Base-by-base conservation (phyloP, 2,113 vertebrate species). In the Colius striatus region DNA sequence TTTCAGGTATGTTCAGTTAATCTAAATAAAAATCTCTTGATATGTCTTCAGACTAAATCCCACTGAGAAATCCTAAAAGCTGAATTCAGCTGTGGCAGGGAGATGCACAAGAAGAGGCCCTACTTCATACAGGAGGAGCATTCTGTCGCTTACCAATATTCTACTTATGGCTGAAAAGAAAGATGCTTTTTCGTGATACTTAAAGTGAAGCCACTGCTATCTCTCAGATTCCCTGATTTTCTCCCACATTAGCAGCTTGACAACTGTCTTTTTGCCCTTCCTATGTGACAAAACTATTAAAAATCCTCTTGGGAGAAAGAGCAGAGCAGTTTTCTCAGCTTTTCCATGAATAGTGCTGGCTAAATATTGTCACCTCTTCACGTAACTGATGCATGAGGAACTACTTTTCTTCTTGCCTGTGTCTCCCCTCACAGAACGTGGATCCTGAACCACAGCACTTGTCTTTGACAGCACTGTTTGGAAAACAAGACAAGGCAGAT, bases 391-490 rank as follows among this genome's bases (percentile, higher is more conserved):
- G 45, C 29, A 3, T 2, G 25, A 45, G 29, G 41, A 84, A 2
- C 57, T 16, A 1, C 2, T 71, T 95, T 27, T 87, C 67, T 20
- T 68, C 26, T 94, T 66, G 43, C 75, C 60, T 58, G 84, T 91
- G 55, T 96, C n/a, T 96, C n/a, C 75, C 77, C 45, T 82, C 57
- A 3, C 97, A 99, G 99, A 98, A 96, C 13, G 66, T 34, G 60
- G 98, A 99, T 14, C 58, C 92, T 17, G 98, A 98, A 63, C 97
- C 98, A 25, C 99, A 98, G 38, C 96, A 98, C 90, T 86, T 99
- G 72, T 98, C 99, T 54, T 82, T 99, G 94, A 98, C 97, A 4
- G 97, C 98, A 1, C 97, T 99, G 45, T 99, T 99, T 90, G 98
- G 99, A 48, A 98, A 98, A 36, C 97, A 97, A 45, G 97, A 98